phyloP scores from a whole-genome alignment of 2,113 vertebrate genomes.

The Callithrix jacchus region DNA sequence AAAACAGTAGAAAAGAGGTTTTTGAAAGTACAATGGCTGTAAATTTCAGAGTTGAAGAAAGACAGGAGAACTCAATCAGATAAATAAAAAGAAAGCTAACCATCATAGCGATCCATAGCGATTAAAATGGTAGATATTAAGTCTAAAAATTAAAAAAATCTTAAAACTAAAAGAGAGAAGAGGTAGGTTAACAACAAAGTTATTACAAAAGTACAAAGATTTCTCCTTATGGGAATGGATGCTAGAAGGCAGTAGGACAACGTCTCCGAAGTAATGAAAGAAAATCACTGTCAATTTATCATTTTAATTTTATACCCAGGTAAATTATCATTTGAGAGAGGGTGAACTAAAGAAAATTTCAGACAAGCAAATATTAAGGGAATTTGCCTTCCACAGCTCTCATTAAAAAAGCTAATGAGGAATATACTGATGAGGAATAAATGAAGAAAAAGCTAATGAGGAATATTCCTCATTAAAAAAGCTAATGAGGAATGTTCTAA shows the following conservation, averaged over 20 bases:
- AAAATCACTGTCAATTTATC: background rate
- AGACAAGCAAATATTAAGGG: background rate
- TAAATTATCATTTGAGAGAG: background rate
- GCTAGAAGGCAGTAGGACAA: background rate
- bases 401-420: background rate
- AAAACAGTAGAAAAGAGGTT: background rate
- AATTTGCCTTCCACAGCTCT: background rate
- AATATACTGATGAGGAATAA: background rate
- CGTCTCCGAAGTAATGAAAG: background rate
- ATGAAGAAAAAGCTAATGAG: background rate
- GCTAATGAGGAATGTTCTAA: background rate
- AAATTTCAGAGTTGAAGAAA: background rate
- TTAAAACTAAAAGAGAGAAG: background rate
- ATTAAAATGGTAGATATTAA: background rate
- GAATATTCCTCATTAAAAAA: background rate
- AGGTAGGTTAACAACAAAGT: background rate
- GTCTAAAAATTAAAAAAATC: background rate
- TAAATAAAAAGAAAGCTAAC: background rate
- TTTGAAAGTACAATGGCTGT: background rate
- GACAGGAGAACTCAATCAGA: background rate
- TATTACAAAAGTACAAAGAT: background rate
- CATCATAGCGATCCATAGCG: background rate
- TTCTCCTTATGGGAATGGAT: background rate
- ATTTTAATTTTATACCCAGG: background rate
- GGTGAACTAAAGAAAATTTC: background rate